These are phyloP conservation scores for Auanema freiburgensis DNA, from an alignment of 2,888 invertebrate species.

Conservation along the genomic window DNA sequence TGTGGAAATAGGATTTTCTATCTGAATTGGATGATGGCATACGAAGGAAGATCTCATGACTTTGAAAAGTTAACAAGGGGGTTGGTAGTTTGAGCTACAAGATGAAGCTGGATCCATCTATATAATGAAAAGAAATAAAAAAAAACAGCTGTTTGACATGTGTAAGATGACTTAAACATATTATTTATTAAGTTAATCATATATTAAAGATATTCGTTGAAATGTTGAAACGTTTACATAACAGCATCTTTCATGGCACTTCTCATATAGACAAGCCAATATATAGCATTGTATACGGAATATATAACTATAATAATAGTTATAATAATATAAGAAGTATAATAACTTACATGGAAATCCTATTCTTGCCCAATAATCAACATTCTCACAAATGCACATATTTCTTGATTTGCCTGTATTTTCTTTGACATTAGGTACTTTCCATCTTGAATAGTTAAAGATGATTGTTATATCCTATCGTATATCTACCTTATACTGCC, in stretches of 20 bases:
- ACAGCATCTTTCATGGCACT: slow-evolving; percentile 38
- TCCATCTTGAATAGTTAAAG: slow-evolving; percentile 9
- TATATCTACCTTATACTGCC: neutral
- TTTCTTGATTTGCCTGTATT: slow-evolving; percentile 25
- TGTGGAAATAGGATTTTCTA: no score
- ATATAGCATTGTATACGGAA: slow-evolving; percentile 53
- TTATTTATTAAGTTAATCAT: no score
- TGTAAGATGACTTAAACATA: no score
- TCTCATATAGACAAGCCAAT: slow-evolving; percentile 61
- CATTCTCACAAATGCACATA: slow-evolving; percentile 41
- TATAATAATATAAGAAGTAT: neutral
- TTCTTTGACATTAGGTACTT: neutral
- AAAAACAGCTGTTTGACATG: no score
- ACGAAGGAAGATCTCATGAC: no score
- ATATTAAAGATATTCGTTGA: no score
- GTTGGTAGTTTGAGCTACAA: no score
- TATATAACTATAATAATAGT: slow-evolving; percentile 45
- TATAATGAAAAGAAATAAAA: no score
- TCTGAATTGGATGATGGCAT: no score
- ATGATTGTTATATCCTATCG: slow-evolving; percentile 1
- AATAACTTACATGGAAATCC: slow-evolving; percentile 51
- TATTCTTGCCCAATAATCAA: slow-evolving; percentile 52
- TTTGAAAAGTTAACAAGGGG: no score
- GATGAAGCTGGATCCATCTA: no score
- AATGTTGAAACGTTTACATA: no score